Base-by-base conservation (phyloP, 2,797 vertebrate species). In the Arctocebus calabarensis region DNA sequence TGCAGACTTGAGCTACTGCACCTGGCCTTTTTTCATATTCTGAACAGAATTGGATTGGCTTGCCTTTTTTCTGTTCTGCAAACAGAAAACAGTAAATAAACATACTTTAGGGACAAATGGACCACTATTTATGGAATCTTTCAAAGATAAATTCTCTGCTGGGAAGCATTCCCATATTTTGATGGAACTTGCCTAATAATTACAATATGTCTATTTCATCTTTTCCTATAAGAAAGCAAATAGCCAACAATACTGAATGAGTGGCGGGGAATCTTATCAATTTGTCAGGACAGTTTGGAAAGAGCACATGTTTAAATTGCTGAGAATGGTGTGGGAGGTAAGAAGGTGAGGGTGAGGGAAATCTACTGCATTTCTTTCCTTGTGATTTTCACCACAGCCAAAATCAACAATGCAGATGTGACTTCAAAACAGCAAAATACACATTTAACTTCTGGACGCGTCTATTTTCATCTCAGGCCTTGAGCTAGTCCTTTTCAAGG, bases 71-170 rank as follows among this genome's bases (percentile, higher is more conserved):
- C 52, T 79, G 14, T 57, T 55, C 34, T 34, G 37, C 13, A 59
- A 57, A 59, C 7, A 79, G 20, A 13, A 34, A 57, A 25, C 7
- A 59, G 13, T 2, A 79, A 40, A 40, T 62, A 83, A 57, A 1
- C 64, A 55, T 64, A 45, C 62, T 32, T 92, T 91, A 11, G 78
- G 59, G 34, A 45, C 2, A 78, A 82, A 83, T 43, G 66, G 2
- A 40, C 20, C 40, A 11, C 43, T 32, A 52, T 40, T 59, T 86
- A 84, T 0, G 71, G 22, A 5, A 52, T 45, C 90, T 92, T 75
- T 45, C 20, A 70, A 90, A 57, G 25, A 37, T 91, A 84, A 88
- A 3, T 59, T 96, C 23, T 82, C 5, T 78, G 37, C 85, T 70
- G 17, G n/a, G n/a, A 88, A 94, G 13, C 25, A 52, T 3, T 32